phyloP scores from a whole-genome alignment of 64 coral and sea anemone genomes.

The Montipora foliosa region DNA sequence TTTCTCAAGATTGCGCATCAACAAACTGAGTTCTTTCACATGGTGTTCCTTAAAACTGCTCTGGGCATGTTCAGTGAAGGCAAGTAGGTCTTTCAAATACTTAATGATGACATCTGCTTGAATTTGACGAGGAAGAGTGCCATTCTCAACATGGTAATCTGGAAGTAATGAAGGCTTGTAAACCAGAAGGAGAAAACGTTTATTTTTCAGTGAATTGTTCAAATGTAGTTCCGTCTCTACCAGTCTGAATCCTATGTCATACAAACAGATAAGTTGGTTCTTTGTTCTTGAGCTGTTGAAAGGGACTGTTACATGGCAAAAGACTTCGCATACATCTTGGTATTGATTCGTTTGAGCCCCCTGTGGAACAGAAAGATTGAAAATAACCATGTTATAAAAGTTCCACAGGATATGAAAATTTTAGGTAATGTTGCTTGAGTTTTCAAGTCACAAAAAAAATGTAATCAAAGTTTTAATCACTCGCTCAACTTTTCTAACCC shows the following conservation, averaged over 20 bases:
- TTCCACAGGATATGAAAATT: no score
- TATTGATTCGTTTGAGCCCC: not conserved
- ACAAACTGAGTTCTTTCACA: not conserved
- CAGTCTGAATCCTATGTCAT: slow-evolving; percentile 5
- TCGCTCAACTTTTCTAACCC: no score
- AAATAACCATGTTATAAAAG: no score
- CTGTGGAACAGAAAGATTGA: not conserved
- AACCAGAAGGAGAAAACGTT: not conserved
- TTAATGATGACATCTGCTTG: not conserved
- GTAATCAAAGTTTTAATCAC: no score
- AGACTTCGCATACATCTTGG: not conserved
- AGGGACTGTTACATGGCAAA: not conserved
- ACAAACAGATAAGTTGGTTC: not conserved
- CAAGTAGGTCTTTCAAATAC: not conserved
- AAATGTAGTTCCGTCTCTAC: not conserved
- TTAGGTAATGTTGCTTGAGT: not conserved
- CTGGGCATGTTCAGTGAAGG: not conserved
- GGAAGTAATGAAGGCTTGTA: not conserved
- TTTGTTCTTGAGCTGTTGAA: not conserved
- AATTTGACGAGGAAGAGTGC: not conserved
- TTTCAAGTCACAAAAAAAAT: not conserved
- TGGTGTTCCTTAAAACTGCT: not conserved
- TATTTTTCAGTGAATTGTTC: not conserved
- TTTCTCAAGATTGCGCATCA: not conserved
- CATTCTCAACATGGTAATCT: not conserved